Evolutionary conservation across 2,888 invertebrate species (phyloP), one percentile per base, ranked within the genome.

Genomic region (Eristalis tenax): DNA sequence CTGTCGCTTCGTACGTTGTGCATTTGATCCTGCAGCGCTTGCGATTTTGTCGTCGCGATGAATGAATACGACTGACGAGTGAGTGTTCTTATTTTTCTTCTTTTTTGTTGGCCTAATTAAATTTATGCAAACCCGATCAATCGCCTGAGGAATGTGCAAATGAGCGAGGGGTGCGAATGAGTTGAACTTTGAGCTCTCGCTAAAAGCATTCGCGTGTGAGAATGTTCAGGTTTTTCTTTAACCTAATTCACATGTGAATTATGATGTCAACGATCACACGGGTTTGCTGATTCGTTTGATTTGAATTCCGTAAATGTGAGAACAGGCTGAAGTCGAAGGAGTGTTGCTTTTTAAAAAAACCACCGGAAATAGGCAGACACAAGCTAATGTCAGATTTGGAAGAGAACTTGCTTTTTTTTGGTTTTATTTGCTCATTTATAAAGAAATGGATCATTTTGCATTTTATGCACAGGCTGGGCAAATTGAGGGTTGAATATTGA

Each of bases 61-160:
- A 18, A 63, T 63, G 28, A n/a, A 63, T 28, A 15, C 8, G 32
- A 63, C n/a, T 28, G 26, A 28, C 8, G 26, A 63, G 15, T 32
- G n/a, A 10, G 63, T 18, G 63, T 28, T n/a, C 32, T 23, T 28
- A 13, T 61, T 4, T 28, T n/a, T 13, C 28, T 61, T 13, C 2
- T 28, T 28, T 26, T 61, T 28, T 38, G 38, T 38, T 28, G 71
- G 61, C 61, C 59, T 28, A 71, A 43, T 38, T 71, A 61, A 61
- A 18, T 61, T 71, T 18, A 5, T 32, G 57, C 69, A 50, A 18
- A 69, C 13, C 56, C 13, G 35, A n/a, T 23, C 26, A 71, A 61
- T 40, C 71, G 59, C 11, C 40, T 11, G 40, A 26, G 22, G 73
- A 73, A 73, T 73, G 73, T 63, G 70, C 59, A 35, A 59, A 61